Base-by-base conservation (phyloP, 2,888 invertebrate genomes). In the Folsomia manolachei region DNA sequence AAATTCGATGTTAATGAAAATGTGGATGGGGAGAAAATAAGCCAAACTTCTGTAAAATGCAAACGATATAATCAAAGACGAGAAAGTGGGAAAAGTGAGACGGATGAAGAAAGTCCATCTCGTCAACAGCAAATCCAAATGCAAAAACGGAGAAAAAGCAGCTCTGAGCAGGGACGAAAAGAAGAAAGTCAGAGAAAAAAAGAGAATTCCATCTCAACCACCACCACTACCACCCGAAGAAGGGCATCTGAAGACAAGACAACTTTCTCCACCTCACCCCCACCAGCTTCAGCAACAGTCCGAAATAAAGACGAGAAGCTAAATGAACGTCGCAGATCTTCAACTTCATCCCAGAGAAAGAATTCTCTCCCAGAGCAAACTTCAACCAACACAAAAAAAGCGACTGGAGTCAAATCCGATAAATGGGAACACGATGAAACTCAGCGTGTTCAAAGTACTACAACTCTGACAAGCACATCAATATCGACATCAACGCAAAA, bases 21-120 rank as follows among this genome's bases (percentile, higher is more conserved):
- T 60, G 39, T 63, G 0, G 63, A 65, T 56, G 68, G 70, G 66
- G 4, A 52, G 27, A 21, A 51, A 21, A 64, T 69, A 52, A 64
- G 70, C 21, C 56, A 9, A 9, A 7, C 60, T 11, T 21, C 60
- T 9, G 9, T 7, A 4, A 60, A 60, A 60, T 23, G 9, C 9
- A 39, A 39, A 39, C 39, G 19, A 64, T 18, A 27, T 39, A 2
- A 64, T 14, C 9, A 23, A 63, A 63, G 24, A 9, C 26, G 23
- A 2, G 24, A 63, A 21, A 51, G 23, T 25, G 1, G 66, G 25
- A 39, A 39, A 39, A 66, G 25, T 14, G 19, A 27, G 21, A 52
- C 14, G 25, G 52, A 52, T n/a, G 9, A 21, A 51, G 23, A 52
- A 14, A 64, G 39, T 1, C 18, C 64, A 0, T 0, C 39, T 2